Conservation (phyloP, 2,888 invertebrate species). For the Seladonia tumulorum region DNA sequence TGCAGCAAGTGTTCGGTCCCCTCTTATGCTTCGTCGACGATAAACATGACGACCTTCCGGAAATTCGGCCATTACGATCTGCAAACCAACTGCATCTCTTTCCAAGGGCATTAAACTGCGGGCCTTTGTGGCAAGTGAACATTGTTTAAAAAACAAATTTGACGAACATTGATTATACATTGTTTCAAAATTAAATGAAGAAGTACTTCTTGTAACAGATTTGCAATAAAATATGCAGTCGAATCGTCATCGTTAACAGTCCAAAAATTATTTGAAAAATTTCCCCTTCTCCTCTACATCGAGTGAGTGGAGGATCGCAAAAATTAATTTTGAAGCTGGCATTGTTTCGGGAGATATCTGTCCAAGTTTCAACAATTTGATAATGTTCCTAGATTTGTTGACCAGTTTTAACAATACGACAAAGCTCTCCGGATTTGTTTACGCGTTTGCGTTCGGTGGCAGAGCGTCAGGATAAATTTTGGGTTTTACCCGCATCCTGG, state of each 20-base stretch:
- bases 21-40: constrained; percentile 45
- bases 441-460: not conserved
- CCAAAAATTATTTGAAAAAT: no score
- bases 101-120: not conserved
- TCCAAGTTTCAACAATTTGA: not conserved
- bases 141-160: not conserved
- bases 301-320: not conserved
- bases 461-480: constrained; percentile 41
- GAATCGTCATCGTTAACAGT: no score
- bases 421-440: not conserved
- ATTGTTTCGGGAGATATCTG: not conserved
- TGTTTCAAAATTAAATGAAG: not conserved
- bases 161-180: no score
- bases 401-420: not conserved
- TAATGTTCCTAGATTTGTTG: no score
- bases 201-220: not conserved
- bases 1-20: constrained; percentile 72
- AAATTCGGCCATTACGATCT: constrained; percentile 13
- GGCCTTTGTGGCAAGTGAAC: not conserved
- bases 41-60: constrained; percentile 26
- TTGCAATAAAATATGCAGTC: no score
- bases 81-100: not conserved
- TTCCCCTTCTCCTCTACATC: not conserved
- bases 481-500: constrained; percentile 40
- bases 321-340: not conserved